Evolutionary conservation across 2,888 invertebrate genomes (phyloP).

Genomic region (Hemistola chrysoprasaria): DNA sequence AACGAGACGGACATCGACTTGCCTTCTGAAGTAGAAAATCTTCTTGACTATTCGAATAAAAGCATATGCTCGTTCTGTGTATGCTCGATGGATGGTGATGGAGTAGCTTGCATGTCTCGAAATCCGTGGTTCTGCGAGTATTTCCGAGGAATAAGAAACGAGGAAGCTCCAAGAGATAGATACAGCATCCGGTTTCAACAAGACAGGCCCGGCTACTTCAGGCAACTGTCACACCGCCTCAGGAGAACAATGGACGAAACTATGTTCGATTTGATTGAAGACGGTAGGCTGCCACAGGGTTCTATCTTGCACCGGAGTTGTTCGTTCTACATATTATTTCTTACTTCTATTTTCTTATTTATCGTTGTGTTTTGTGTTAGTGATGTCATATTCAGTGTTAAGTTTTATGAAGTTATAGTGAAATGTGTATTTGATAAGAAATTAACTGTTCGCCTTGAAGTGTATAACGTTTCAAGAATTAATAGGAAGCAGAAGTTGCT

Average conservation of each 20-base stretch:
- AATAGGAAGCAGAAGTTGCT: too few species aligned
- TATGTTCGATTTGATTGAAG: slow-evolving; percentile 51
- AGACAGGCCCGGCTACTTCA: slow-evolving; percentile 60
- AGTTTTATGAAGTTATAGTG: too few species aligned
- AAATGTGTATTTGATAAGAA: too few species aligned
- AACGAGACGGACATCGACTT: slow-evolving; percentile 55
- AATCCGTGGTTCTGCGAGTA: slow-evolving; percentile 58
- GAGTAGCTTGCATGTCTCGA: slow-evolving; percentile 48
- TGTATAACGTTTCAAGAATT: too few species aligned
- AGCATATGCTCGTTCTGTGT: slow-evolving; percentile 58
- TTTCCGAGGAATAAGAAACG: slow-evolving; percentile 41
- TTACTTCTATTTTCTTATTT: slow-evolving; percentile 7
- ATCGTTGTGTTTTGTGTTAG: slow-evolving; percentile 5
- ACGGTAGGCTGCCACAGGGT: slow-evolving; percentile 26
- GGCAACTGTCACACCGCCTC: slow-evolving; percentile 56
- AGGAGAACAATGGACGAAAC: slow-evolving; percentile 66
- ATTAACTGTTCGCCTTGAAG: too few species aligned
- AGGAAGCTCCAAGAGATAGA: slow-evolving; percentile 36
- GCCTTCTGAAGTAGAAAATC: slow-evolving; percentile 40
- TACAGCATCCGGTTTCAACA: slow-evolving; percentile 50
- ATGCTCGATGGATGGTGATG: slow-evolving; percentile 44
- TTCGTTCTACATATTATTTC: slow-evolving; percentile 22
- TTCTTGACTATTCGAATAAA: slow-evolving; percentile 48
- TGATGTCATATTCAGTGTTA: background rate
- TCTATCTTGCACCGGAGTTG: slow-evolving; percentile 25